phyloP scores from a whole-genome alignment of 1,140 invertebrate genomes.

The Gonioctena quinquepunctata region DNA sequence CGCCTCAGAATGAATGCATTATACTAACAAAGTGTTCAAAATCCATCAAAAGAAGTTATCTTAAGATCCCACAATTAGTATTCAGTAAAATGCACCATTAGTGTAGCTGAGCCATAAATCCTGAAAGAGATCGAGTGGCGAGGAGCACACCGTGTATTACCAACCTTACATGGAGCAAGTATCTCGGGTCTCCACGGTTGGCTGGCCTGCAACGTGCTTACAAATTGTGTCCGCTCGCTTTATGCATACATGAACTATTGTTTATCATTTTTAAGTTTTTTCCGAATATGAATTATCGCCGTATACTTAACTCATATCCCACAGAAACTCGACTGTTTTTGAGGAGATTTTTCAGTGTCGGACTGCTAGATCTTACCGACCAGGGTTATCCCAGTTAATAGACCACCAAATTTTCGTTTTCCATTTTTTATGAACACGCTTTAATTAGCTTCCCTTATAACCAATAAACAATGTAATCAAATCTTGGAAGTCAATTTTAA shows the following conservation, averaged over 20 bases:
- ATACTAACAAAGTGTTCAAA: not conserved
- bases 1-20: not conserved
- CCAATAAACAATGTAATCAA: no score
- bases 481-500: no score
- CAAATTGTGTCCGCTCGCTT: conserved; percentile 53
- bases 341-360: not conserved
- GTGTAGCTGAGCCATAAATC: conserved; percentile 8
- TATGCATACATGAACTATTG: conserved; percentile 55
- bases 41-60: not conserved
- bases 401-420: no score
- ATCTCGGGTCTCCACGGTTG: conserved; percentile 44
- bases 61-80: not conserved
- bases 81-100: conserved; percentile 1
- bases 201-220: conserved; percentile 44
- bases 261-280: conserved; percentile 51
- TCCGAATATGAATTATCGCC: conserved; percentile 48
- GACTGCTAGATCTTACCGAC: not conserved
- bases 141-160: conserved; percentile 20
- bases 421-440: no score
- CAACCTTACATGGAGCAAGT: conserved; percentile 42
- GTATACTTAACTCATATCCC: conserved; percentile 23
- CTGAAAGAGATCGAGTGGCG: conserved; percentile 2
- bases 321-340: conserved; percentile 8
- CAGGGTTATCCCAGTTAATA: not conserved
- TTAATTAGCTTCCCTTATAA: no score